These are phyloP conservation scores for Anthopleura sola DNA, from an alignment of 64 coral and sea anemone genomes.

Conservation along the genomic window DNA sequence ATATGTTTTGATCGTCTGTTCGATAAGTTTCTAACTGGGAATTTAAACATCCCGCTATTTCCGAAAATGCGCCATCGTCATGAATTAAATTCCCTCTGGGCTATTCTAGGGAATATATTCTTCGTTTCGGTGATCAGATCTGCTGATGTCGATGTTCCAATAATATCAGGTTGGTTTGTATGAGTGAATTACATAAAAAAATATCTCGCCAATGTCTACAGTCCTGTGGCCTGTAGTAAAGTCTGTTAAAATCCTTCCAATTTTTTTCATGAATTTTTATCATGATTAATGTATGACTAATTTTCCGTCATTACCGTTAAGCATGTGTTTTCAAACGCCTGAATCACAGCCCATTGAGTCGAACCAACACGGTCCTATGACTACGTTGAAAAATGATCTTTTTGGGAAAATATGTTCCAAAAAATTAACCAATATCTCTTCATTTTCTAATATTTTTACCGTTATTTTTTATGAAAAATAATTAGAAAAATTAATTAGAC, in stretches of 20 bases:
- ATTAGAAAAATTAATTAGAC: not conserved
- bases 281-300: constrained; percentile 9
- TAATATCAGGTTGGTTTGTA: not conserved
- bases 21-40: not conserved
- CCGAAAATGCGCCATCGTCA: not conserved
- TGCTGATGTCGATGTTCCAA: not conserved
- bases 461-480: not conserved
- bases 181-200: too few species aligned
- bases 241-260: not conserved
- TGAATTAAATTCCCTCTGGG: not conserved
- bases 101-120: not conserved
- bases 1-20: not conserved
- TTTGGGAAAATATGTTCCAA: not conserved
- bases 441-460: not conserved
- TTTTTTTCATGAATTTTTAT: not conserved
- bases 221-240: too few species aligned
- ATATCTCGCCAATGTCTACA: too few species aligned
- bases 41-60: not conserved
- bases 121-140: not conserved
- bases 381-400: not conserved
- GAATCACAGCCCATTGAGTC: not conserved
- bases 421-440: not conserved
- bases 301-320: not conserved
- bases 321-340: constrained; percentile 2
- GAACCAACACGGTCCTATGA: not conserved